These are phyloP conservation scores for Dioctria rufipes DNA, from an alignment of 2,888 invertebrate species.

Conservation along the genomic window DNA sequence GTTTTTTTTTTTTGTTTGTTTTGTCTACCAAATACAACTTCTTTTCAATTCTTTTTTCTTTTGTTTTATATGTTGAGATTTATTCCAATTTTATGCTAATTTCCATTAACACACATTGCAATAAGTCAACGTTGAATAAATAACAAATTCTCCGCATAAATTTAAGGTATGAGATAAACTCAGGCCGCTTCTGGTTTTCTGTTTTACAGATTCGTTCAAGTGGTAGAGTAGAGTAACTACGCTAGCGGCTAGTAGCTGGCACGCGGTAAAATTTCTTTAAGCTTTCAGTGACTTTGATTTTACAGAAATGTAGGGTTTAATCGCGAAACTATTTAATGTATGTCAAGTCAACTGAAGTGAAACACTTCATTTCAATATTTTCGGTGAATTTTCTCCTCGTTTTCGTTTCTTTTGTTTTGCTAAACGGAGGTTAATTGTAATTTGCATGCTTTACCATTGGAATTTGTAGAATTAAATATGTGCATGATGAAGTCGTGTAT, in stretches of 20 bases:
- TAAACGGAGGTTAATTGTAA: too few relatives aligned
- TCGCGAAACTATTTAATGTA: neutral
- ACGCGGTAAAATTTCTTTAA: neutral
- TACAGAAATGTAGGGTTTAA: conserved; percentile 7
- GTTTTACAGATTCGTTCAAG: too few relatives aligned
- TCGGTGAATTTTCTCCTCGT: neutral
- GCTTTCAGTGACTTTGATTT: conserved; percentile 14
- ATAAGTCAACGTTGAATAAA: conserved; percentile 14
- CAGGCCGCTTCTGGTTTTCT: conserved; percentile 3
- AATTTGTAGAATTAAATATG: too few relatives aligned
- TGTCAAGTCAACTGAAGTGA: neutral
- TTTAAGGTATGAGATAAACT: conserved; percentile 10
- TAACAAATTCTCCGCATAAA: neutral
- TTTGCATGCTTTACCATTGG: too few relatives aligned
- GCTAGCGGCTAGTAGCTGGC: neutral
- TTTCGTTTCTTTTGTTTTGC: too few relatives aligned
- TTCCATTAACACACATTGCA: conserved; percentile 4
- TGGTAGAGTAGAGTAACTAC: too few relatives aligned
- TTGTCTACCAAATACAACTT: neutral
- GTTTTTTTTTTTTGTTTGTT: too few relatives aligned
- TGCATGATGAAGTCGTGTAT: too few relatives aligned
- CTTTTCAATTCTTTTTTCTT: neutral
- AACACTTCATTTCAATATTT: neutral
- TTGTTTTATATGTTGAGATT: neutral
- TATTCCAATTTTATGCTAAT: conserved; percentile 53